These are phyloP conservation scores for Scaptomyza polygonia DNA, from an alignment of 2,888 invertebrate species.

Conservation along the genomic window DNA sequence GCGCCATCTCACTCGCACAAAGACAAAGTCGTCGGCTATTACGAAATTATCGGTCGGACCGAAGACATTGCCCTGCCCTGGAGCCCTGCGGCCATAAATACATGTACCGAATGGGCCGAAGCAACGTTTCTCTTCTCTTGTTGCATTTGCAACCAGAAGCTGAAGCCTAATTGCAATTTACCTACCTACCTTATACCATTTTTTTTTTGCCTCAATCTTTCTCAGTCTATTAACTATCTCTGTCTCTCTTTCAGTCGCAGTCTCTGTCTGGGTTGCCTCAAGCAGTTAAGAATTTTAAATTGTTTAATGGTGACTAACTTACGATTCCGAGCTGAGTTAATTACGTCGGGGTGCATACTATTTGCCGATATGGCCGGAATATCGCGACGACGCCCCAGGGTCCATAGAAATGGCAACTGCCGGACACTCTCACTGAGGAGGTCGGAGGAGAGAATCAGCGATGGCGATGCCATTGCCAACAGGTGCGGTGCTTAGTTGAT, in stretches of 20 bases:
- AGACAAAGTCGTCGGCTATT: slow-evolving; percentile 71
- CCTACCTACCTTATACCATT: slow-evolving; percentile 44
- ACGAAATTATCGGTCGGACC: slow-evolving; percentile 74
- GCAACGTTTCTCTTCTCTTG: slow-evolving; percentile 28
- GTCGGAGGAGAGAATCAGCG: neutral
- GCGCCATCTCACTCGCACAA: slow-evolving; percentile 57
- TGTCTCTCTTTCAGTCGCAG: slow-evolving; percentile 8
- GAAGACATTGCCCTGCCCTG: slow-evolving; percentile 70
- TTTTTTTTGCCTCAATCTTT: neutral
- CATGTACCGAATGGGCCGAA: slow-evolving; percentile 71
- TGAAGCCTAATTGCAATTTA: slow-evolving; percentile 83
- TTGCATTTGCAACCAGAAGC: slow-evolving; percentile 82
- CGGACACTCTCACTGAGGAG: slow-evolving; percentile 57
- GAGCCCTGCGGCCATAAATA: slow-evolving; percentile 76
- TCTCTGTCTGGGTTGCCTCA: slow-evolving; percentile 36
- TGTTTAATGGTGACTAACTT: slow-evolving; percentile 81
- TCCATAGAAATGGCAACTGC: slow-evolving; percentile 69
- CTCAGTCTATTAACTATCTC: neutral
- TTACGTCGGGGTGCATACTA: slow-evolving; percentile 81
- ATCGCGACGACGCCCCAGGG: slow-evolving; percentile 49
- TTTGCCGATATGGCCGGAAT: slow-evolving; percentile 73
- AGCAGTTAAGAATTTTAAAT: slow-evolving; percentile 79
- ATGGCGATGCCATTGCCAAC: slow-evolving; percentile 47
- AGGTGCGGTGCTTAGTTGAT: slow-evolving; percentile 51
- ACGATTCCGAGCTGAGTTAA: slow-evolving; percentile 80